phyloP scores from a whole-genome alignment of 1,140 invertebrate species.

The Oppia nitens region DNA sequence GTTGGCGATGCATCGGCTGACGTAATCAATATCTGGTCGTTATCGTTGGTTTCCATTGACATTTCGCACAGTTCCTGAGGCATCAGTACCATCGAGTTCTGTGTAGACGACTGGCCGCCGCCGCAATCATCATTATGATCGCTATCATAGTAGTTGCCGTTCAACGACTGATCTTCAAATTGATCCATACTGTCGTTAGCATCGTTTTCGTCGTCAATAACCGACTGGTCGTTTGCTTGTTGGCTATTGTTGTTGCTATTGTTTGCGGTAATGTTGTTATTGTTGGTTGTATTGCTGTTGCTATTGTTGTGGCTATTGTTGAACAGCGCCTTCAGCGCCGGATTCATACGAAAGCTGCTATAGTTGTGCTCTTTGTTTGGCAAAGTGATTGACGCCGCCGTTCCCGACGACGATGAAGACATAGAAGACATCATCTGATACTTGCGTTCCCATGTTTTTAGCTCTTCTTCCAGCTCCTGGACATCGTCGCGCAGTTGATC shows the following conservation, averaged over 20 bases:
- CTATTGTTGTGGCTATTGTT: neutral
- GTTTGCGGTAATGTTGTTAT: neutral
- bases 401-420: neutral
- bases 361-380: neutral
- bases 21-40: neutral
- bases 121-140: neutral
- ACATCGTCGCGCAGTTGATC: conserved; percentile 1
- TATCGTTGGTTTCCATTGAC: conserved; percentile 7
- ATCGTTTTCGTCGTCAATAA: neutral
- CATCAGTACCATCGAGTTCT: neutral
- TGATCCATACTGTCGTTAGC: neutral
- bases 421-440: conserved; percentile 3
- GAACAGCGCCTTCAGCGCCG: neutral
- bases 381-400: neutral
- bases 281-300: neutral
- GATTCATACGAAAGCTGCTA: neutral
- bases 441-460: conserved; percentile 8
- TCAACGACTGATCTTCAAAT: neutral
- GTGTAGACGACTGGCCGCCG: neutral
- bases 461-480: neutral
- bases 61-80: conserved; percentile 7
- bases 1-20: neutral
- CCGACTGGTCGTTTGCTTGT: neutral
- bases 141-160: neutral
- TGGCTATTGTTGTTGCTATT: too few species aligned